These are phyloP conservation scores for Scrobipalpa atriplicella DNA, from an alignment of 2,888 invertebrate genomes.

Conservation along the genomic window DNA sequence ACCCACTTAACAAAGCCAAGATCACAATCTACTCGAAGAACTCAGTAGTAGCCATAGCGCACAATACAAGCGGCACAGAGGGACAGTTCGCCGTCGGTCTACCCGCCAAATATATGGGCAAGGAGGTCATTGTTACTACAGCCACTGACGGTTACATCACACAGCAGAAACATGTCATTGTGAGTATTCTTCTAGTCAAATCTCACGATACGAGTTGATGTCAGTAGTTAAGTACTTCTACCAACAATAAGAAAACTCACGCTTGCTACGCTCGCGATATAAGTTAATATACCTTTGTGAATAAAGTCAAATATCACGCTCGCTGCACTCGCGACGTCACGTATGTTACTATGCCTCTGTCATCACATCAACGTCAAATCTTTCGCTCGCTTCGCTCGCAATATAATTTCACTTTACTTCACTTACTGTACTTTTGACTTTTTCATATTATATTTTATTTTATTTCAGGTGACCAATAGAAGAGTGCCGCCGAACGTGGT, in stretches of 20 bases:
- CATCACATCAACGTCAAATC: too few relatives aligned
- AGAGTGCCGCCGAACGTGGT: constrained; percentile 82
- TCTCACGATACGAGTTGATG: too few relatives aligned
- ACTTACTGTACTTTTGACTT: not conserved
- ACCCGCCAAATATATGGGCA: constrained; percentile 64
- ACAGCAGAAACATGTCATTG: constrained; percentile 71
- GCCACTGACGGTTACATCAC: constrained; percentile 83
- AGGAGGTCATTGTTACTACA: constrained; percentile 79
- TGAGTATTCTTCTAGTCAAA: too few relatives aligned
- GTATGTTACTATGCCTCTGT: too few relatives aligned
- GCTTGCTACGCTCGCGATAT: too few relatives aligned
- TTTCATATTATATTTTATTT: not conserved
- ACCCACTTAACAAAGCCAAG: constrained; percentile 78
- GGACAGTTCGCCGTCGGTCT: constrained; percentile 78
- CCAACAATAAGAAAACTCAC: too few relatives aligned
- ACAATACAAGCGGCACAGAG: constrained; percentile 58
- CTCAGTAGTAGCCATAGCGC: constrained; percentile 52
- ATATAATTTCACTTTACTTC: too few relatives aligned
- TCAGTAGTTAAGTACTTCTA: too few relatives aligned
- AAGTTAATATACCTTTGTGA: too few relatives aligned
- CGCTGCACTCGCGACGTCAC: not conserved
- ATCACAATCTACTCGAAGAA: constrained; percentile 71
- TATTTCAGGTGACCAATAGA: constrained; percentile 58
- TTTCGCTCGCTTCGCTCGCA: not conserved
- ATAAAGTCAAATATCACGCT: too few relatives aligned